Percentiles rank a stretch among this genome's conserved stretches.
Conservation (phyloP, 2,113 vertebrate genomes). For the Enhydra lutris region DNA sequence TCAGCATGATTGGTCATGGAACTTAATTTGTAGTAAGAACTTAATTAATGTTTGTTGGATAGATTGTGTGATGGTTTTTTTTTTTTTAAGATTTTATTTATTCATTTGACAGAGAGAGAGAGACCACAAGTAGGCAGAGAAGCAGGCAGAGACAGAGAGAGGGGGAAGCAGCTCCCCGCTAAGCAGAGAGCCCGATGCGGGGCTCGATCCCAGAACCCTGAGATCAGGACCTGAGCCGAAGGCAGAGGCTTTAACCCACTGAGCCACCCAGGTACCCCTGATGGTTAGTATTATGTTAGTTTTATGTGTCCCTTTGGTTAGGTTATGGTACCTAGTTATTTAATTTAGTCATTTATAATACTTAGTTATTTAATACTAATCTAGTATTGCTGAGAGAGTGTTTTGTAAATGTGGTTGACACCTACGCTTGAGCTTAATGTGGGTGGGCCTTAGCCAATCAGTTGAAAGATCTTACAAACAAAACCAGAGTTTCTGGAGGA, state of each 20-base stretch:
- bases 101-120: too few species aligned
- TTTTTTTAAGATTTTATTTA: too few species aligned
- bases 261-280: too few species aligned
- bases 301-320: background rate
- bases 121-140: too few species aligned
- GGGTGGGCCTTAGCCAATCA: background rate
- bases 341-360: background rate
- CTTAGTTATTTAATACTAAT: background rate
- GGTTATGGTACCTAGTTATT: background rate
- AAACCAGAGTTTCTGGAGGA: background rate
- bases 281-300: background rate
- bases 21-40: background rate
- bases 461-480: background rate
- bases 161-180: too few species aligned
- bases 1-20: background rate
- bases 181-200: too few species aligned
- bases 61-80: background rate
- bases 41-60: conserved; percentile 3
- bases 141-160: too few species aligned
- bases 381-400: background rate
- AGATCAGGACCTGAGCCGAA: too few species aligned
- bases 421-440: background rate
- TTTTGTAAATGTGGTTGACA: background rate
- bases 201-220: too few species aligned
- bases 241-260: too few species aligned